Percentiles rank a stretch among this genome's conserved stretches.
phyloP scores from a whole-genome alignment of 2,113 vertebrate species.

The Phalacrocorax carbo region DNA sequence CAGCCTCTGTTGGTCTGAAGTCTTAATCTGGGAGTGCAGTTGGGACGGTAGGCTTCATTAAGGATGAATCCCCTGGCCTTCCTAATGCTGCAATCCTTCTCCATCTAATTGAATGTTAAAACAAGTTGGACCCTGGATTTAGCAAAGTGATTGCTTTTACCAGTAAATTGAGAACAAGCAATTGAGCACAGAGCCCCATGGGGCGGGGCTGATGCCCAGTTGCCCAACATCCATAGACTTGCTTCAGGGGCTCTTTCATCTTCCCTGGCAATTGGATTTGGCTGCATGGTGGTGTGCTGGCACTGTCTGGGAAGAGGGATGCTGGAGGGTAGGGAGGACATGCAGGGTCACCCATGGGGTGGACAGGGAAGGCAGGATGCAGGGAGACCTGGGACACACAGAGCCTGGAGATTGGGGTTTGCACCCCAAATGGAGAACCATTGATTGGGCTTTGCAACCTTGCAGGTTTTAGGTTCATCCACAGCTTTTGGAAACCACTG shows the following conservation, averaged over 20 bases:
- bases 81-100: not conserved
- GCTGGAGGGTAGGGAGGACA: not conserved
- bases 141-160: not conserved
- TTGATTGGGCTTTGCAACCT: not conserved
- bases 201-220: not conserved
- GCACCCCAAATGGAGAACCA: not conserved
- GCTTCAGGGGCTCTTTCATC: not conserved
- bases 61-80: not conserved
- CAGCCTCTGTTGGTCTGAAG: not conserved
- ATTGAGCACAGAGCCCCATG: not conserved
- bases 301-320: not conserved
- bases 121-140: not conserved
- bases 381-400: not conserved
- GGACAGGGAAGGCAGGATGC: not conserved
- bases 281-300: not conserved
- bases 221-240: not conserved
- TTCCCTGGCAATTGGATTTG: not conserved
- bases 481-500: not conserved
- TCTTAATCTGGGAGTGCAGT: not conserved
- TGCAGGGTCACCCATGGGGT: accelerated
- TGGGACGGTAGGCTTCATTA: conserved; percentile 2
- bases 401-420: not conserved
- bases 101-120: not conserved
- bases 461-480: not conserved
- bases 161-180: not conserved